A percentile compares a stretch with the other conserved stretches of the same genome.
phyloP scores from a whole-genome alignment of 2,888 invertebrate genomes.

The Eupithecia abbreviata region DNA sequence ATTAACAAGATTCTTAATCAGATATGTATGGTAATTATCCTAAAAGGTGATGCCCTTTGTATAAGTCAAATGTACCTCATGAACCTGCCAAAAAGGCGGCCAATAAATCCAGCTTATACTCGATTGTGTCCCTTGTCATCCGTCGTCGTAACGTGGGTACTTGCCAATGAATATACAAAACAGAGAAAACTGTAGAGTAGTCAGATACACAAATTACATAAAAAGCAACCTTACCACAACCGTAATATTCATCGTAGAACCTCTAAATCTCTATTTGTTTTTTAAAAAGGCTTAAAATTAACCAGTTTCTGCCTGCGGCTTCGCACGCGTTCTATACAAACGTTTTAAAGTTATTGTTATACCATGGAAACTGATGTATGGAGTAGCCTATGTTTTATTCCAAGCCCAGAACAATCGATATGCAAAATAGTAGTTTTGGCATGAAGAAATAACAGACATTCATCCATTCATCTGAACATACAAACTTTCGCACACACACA shows the following conservation, averaged over 20 bases:
- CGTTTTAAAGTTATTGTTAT: too few species aligned
- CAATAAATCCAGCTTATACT: conserved; percentile 20
- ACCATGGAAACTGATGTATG: too few species aligned
- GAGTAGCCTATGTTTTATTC: too few species aligned
- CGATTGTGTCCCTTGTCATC: conserved; percentile 27
- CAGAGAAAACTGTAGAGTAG: conserved; percentile 16
- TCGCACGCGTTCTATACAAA: too few species aligned
- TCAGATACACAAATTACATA: not conserved
- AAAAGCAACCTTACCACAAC: not conserved
- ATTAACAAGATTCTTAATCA: too few species aligned
- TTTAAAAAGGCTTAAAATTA: not conserved
- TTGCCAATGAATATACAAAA: conserved; percentile 16
- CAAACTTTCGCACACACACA: too few species aligned
- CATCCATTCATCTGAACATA: too few species aligned
- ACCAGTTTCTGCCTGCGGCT: too few species aligned
- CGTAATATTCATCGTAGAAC: not conserved
- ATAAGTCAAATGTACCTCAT: not conserved
- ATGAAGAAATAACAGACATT: too few species aligned
- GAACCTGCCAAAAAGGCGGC: conserved; percentile 13
- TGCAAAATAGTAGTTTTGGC: too few species aligned
- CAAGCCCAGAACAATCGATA: too few species aligned
- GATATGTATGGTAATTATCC: too few species aligned
- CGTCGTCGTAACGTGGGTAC: conserved; percentile 17
- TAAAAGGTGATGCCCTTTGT: conserved; percentile 1
- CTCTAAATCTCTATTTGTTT: not conserved